These are phyloP conservation scores for Lobophora halterata DNA, from an alignment of 2,888 invertebrate species.

Conservation along the genomic window DNA sequence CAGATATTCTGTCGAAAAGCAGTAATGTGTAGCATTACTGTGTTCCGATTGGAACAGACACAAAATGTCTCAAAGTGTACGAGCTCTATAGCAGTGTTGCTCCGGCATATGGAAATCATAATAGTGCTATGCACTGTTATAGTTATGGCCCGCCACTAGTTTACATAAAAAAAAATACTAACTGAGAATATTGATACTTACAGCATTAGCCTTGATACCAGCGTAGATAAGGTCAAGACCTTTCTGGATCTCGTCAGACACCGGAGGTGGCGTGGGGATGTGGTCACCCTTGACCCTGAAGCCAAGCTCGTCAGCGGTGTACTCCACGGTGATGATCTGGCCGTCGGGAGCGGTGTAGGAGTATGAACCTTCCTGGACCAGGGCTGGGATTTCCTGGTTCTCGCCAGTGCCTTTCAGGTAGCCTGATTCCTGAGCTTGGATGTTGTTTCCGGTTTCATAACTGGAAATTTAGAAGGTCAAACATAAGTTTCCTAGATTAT, in stretches of 20 bases:
- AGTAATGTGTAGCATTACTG: no score
- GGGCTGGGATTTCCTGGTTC: conserved; percentile 78
- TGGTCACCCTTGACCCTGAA: conserved; percentile 91
- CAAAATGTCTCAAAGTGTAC: no score
- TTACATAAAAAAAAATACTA: no score
- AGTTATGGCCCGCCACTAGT: no score
- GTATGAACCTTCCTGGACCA: conserved; percentile 90
- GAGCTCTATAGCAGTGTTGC: no score
- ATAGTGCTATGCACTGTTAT: no score
- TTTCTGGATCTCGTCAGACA: conserved; percentile 92
- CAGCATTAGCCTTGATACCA: conserved; percentile 84
- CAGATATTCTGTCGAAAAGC: no score
- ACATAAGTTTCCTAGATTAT: conserved; percentile 1
- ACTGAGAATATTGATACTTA: no score
- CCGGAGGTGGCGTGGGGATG: conserved; percentile 91
- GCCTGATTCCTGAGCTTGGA: conserved; percentile 89
- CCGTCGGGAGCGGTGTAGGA: conserved; percentile 90
- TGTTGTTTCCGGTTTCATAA: conserved; percentile 92
- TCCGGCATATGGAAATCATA: no score
- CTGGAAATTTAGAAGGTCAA: conserved; percentile 57
- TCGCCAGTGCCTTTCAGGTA: conserved; percentile 86
- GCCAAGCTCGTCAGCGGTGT: conserved; percentile 91
- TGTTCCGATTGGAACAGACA: no score
- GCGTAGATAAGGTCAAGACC: conserved; percentile 93
- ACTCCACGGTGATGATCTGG: conserved; percentile 86